Conservation (phyloP, 2,113 vertebrate species). For the Epinephelus moara region DNA sequence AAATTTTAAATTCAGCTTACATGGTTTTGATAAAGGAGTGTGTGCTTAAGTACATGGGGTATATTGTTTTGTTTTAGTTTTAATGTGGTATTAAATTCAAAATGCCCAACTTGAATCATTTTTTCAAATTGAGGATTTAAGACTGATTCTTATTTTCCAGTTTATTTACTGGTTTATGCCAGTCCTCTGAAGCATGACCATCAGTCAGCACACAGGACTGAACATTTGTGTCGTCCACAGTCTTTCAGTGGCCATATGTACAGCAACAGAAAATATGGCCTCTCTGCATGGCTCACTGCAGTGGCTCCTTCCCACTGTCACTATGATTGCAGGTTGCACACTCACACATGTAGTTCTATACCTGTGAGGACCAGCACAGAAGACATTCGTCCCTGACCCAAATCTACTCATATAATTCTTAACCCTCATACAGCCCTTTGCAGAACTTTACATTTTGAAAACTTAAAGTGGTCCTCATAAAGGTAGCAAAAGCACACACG, state of each 20-base stretch:
- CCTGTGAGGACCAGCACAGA: background rate
- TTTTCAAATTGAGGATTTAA: too few species aligned
- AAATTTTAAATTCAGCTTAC: too few species aligned
- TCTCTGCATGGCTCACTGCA: conserved; percentile 58
- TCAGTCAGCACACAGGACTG: background rate
- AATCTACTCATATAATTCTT: background rate
- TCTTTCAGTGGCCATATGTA: conserved; percentile 35
- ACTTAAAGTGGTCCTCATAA: background rate
- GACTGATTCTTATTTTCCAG: too few species aligned
- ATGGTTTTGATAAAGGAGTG: too few species aligned
- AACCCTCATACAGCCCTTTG: background rate
- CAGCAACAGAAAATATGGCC: conserved; percentile 43
- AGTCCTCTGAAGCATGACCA: background rate
- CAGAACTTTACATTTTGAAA: too few species aligned
- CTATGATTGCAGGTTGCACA: background rate
- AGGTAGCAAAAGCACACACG: background rate
- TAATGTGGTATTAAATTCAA: too few species aligned
- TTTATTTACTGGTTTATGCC: background rate
- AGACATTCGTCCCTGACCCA: background rate
- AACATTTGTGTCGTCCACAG: background rate
- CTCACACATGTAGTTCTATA: background rate
- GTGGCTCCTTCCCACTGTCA: conserved; percentile 33
- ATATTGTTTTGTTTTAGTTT: too few species aligned
- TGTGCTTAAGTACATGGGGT: too few species aligned
- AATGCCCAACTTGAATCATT: too few species aligned